Percentiles rank a stretch among this genome's conserved stretches.
Conservation (phyloP, 2,888 invertebrate species). For the Amorpha juglandis region DNA sequence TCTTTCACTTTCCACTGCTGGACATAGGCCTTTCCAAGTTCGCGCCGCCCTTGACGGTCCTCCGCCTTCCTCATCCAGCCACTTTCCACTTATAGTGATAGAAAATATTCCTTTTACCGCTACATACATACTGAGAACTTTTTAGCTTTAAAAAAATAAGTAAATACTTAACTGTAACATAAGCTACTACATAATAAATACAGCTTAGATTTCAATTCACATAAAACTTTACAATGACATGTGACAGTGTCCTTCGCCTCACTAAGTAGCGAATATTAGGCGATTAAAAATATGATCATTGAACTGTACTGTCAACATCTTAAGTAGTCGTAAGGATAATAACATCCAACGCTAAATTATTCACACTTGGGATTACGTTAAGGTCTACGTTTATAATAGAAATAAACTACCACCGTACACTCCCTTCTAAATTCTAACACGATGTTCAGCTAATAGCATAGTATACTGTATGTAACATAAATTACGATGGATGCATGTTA, state of each 20-base stretch:
- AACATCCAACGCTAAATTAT: background rate
- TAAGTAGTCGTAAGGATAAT: background rate
- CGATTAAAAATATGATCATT: background rate
- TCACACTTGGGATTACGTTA: background rate
- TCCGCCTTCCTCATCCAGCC: too few relatives aligned
- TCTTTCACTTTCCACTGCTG: too few relatives aligned
- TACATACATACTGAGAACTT: too few relatives aligned
- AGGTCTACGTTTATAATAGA: constrained; percentile 1
- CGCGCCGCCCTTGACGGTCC: too few relatives aligned
- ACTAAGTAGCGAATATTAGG: background rate
- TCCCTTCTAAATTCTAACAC: background rate
- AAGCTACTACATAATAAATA: too few relatives aligned
- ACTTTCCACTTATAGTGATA: too few relatives aligned
- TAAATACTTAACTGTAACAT: too few relatives aligned
- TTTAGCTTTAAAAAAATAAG: too few relatives aligned
- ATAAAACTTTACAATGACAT: too few relatives aligned
- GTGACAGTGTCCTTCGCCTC: background rate
- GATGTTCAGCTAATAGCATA: background rate
- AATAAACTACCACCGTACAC: background rate
- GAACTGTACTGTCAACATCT: background rate
- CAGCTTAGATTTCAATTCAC: too few relatives aligned
- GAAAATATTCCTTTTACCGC: too few relatives aligned
- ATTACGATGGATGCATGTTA: background rate
- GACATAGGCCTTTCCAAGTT: too few relatives aligned
- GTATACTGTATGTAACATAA: background rate